Evolutionary conservation across 2,888 invertebrate genomes (phyloP).

Genomic region (Parnassius orleans): DNA sequence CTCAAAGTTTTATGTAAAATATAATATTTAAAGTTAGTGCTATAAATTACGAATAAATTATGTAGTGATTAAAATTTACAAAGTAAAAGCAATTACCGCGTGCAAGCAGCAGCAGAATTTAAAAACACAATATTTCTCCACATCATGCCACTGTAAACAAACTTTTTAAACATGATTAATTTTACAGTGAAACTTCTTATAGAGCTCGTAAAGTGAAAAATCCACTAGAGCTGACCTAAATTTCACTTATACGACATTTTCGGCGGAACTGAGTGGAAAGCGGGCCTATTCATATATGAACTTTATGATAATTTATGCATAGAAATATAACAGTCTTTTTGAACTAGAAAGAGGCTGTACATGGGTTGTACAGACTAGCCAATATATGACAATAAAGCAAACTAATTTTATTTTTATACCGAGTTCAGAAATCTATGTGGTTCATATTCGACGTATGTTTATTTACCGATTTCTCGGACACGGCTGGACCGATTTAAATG

Average conservation of each 20-base stretch:
- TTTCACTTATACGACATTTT: conserved; percentile 22
- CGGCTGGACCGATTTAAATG: too few relatives aligned
- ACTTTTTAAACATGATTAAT: conserved; percentile 23
- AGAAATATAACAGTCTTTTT: conserved; percentile 20
- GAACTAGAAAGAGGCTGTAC: conserved; percentile 9
- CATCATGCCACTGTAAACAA: conserved; percentile 10
- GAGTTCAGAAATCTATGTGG: too few relatives aligned
- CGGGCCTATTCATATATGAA: conserved; percentile 19
- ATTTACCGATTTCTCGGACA: too few relatives aligned
- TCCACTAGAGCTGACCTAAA: conserved; percentile 20
- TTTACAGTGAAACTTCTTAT: conserved; percentile 20
- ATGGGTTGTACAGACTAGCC: not conserved
- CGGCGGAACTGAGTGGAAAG: conserved; percentile 12
- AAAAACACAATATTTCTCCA: conserved; percentile 6
- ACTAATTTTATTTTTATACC: too few relatives aligned
- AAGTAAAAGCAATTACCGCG: not conserved
- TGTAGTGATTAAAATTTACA: not conserved
- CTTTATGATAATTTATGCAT: conserved; percentile 22
- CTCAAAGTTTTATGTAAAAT: not conserved
- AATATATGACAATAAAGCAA: conserved; percentile 6
- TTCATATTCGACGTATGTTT: too few relatives aligned
- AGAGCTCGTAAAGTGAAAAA: conserved; percentile 22
- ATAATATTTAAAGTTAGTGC: not conserved
- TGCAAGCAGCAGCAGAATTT: conserved; percentile 3
- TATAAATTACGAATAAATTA: too few relatives aligned